A percentile compares a stretch with the other conserved stretches of the same genome.
Conservation (phyloP, 2,888 invertebrate genomes). For the Steinernema scapterisci region DNA sequence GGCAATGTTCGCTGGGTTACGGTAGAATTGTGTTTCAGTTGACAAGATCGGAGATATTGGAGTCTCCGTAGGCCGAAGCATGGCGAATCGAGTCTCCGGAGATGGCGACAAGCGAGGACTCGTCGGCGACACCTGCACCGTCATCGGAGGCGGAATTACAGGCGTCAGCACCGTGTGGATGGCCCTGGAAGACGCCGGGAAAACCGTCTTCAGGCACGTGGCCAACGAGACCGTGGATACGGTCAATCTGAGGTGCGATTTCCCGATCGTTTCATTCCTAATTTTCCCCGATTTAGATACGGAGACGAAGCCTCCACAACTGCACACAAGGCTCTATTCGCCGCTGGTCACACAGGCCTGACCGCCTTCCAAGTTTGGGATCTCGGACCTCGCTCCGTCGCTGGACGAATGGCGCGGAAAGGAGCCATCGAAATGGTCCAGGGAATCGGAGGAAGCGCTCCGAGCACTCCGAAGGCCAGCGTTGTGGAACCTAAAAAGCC, state of each 20-base stretch:
- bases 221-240: conserved; percentile 79
- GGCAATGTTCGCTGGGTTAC: background rate
- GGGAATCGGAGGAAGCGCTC: conserved; percentile 4
- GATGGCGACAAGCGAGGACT: conserved; percentile 53
- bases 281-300: conserved; percentile 37
- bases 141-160: conserved; percentile 60
- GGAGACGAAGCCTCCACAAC: conserved; percentile 73
- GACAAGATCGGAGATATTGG: conserved; percentile 76
- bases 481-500: background rate
- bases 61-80: conserved; percentile 74
- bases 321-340: conserved; percentile 75
- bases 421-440: conserved; percentile 73
- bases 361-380: conserved; percentile 75
- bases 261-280: background rate
- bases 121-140: conserved; percentile 46
- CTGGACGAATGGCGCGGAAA: conserved; percentile 75
- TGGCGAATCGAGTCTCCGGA: conserved; percentile 74
- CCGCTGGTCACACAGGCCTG: conserved; percentile 77
- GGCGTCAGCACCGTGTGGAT: conserved; percentile 76
- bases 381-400: conserved; percentile 75
- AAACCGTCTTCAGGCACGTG: conserved; percentile 73
- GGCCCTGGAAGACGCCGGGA: conserved; percentile 77
- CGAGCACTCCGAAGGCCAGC: background rate
- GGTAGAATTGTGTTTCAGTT: conserved; percentile 66
- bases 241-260: conserved; percentile 79